Evolutionary conservation across 2,888 invertebrate species (phyloP).

Genomic region (Calliopum simillimum): DNA sequence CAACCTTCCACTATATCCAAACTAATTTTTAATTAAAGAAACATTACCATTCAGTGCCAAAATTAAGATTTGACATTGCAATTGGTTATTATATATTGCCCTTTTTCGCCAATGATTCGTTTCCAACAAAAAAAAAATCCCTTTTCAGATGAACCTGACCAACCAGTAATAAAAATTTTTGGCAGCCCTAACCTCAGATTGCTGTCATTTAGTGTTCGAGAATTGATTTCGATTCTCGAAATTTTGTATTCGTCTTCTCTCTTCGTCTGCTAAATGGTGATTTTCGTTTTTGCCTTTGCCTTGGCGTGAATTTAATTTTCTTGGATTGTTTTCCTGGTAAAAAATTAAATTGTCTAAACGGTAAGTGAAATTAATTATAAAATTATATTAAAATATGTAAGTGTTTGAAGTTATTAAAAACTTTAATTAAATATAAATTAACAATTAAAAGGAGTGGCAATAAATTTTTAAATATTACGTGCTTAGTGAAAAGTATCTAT

Average conservation of each 20-base stretch:
- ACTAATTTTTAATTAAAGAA: too few relatives aligned
- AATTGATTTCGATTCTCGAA: not conserved
- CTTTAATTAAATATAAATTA: constrained; percentile 12
- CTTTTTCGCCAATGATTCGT: too few relatives aligned
- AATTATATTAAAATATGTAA: constrained; percentile 11
- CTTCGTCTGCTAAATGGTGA: constrained; percentile 32
- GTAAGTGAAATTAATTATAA: constrained; percentile 41
- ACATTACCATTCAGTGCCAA: too few relatives aligned
- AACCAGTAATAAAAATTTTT: too few relatives aligned
- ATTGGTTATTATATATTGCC: too few relatives aligned
- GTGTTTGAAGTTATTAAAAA: not conserved
- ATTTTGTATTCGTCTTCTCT: not conserved
- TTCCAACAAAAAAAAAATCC: too few relatives aligned
- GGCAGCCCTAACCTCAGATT: too few relatives aligned
- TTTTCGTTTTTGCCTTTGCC: constrained; percentile 47
- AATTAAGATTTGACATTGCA: too few relatives aligned
- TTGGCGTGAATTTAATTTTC: constrained; percentile 49
- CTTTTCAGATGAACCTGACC: too few relatives aligned
- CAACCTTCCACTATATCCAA: too few relatives aligned
- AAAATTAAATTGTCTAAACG: constrained; percentile 47
- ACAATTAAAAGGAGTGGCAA: constrained; percentile 14
- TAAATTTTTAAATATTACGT: constrained; percentile 2
- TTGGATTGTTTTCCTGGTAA: constrained; percentile 48
- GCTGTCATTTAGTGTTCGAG: too few relatives aligned
- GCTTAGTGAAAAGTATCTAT: too few relatives aligned